Conservation (phyloP, 1,140 invertebrate genomes). For the Oreohelix idahoensis region DNA sequence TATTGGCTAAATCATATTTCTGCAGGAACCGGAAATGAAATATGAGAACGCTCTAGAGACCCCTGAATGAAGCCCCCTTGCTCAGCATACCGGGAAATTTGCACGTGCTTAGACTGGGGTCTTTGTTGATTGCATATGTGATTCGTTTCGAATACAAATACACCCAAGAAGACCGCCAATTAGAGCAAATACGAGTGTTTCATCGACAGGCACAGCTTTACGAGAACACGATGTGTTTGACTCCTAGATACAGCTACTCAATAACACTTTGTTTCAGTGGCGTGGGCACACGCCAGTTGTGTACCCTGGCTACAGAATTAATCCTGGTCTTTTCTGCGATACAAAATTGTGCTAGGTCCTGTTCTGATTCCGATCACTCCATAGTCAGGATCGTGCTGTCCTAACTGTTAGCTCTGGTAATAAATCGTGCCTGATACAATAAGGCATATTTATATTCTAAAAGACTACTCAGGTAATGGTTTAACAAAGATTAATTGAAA, state of each 20-base stretch:
- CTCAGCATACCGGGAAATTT: background rate
- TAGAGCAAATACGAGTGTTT: conserved; percentile 6
- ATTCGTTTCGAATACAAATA: conserved; percentile 1
- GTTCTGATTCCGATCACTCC: background rate
- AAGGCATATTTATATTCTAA: background rate
- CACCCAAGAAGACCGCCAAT: background rate
- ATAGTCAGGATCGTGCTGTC: background rate
- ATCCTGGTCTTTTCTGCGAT: background rate
- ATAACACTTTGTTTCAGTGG: conserved; percentile 9
- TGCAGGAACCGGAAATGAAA: conserved; percentile 24
- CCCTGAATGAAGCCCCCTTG: background rate
- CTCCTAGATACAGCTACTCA: conserved; percentile 13
- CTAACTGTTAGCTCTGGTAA: background rate
- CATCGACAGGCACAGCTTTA: background rate
- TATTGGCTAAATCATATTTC: conserved; percentile 30
- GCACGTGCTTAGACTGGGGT: conserved; percentile 2
- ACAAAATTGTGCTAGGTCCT: conserved; percentile 5
- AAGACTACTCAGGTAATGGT: background rate
- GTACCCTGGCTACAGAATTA: background rate
- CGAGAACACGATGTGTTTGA: background rate
- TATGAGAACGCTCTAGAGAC: conserved; percentile 11
- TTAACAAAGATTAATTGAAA: background rate
- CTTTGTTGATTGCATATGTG: conserved; percentile 30
- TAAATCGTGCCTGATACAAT: background rate
- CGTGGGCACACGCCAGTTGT: background rate